Evolutionary conservation across 2,797 vertebrate species (phyloP).

Genomic region (Coranthus polyacanthus): DNA sequence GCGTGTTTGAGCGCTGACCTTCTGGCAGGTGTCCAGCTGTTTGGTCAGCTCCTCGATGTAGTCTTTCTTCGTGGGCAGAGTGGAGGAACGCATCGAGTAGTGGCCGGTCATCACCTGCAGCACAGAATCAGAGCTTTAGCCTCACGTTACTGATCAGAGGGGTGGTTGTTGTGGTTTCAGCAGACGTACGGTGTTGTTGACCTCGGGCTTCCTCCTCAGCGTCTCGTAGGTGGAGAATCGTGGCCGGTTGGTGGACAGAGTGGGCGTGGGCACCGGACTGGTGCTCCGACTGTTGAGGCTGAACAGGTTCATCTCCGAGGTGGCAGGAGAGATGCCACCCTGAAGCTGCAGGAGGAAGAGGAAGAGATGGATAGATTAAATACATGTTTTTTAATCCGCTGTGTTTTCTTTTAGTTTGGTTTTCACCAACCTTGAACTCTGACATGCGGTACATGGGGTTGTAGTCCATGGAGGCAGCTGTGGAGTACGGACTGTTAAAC

Average conservation of each 20-base stretch:
- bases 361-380: no score
- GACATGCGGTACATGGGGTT: conserved; percentile 74
- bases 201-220: conserved; percentile 70
- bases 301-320: conserved; percentile 81
- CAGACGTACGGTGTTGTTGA: conserved; percentile 49
- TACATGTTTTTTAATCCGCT: no score
- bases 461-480: conserved; percentile 75
- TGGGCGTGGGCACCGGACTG: conserved; percentile 62
- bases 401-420: not conserved
- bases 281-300: conserved; percentile 72
- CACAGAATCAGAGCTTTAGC: not conserved
- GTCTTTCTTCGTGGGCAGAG: conserved; percentile 77
- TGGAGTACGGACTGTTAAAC: conserved; percentile 85
- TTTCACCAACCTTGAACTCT: conserved; percentile 79
- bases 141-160: not conserved
- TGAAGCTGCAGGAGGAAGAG: conserved; percentile 26
- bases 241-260: conserved; percentile 23
- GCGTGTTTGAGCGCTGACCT: conserved; percentile 47
- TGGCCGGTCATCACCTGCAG: conserved; percentile 53
- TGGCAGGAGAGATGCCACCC: conserved; percentile 74
- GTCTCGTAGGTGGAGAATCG: conserved; percentile 78
- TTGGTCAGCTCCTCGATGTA: conserved; percentile 86
- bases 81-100: conserved; percentile 66
- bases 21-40: conserved; percentile 80
- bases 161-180: not conserved